Percentiles rank a stretch among this genome's conserved stretches.
Conservation (phyloP, 2,113 vertebrate genomes). For the Lynx canadensis region DNA sequence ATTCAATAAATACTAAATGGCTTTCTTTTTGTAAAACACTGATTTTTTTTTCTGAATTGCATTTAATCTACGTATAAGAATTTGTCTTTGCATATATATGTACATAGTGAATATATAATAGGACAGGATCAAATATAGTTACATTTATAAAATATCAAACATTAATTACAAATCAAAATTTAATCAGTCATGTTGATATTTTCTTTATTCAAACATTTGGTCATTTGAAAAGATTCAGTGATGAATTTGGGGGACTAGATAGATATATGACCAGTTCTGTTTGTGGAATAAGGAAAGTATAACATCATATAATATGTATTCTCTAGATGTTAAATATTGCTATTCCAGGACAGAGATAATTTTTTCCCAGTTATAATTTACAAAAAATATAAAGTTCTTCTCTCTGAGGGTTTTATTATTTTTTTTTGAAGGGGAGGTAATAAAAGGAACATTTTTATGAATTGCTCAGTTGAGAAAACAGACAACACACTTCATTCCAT, state of each 20-base stretch:
- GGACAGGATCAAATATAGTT: neutral
- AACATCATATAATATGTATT: neutral
- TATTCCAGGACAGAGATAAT: neutral
- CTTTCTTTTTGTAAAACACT: neutral
- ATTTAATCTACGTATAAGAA: neutral
- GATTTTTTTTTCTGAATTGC: neutral
- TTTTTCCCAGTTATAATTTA: neutral
- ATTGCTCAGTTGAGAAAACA: constrained; percentile 48
- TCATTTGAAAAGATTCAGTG: neutral
- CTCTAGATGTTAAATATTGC: neutral
- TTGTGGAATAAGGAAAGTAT: neutral
- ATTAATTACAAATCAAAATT: neutral
- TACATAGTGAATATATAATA: neutral
- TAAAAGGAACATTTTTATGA: constrained; percentile 36
- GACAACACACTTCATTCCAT: constrained; percentile 61
- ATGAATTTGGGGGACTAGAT: neutral
- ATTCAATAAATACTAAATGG: neutral
- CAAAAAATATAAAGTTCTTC: neutral
- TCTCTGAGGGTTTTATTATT: neutral
- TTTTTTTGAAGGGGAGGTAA: neutral
- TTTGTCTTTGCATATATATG: neutral
- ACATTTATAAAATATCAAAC: neutral
- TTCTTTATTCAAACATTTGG: neutral
- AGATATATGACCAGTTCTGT: neutral
- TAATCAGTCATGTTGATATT: neutral